phyloP scores from a whole-genome alignment of 2,888 invertebrate genomes.

The Dione vanillae region DNA sequence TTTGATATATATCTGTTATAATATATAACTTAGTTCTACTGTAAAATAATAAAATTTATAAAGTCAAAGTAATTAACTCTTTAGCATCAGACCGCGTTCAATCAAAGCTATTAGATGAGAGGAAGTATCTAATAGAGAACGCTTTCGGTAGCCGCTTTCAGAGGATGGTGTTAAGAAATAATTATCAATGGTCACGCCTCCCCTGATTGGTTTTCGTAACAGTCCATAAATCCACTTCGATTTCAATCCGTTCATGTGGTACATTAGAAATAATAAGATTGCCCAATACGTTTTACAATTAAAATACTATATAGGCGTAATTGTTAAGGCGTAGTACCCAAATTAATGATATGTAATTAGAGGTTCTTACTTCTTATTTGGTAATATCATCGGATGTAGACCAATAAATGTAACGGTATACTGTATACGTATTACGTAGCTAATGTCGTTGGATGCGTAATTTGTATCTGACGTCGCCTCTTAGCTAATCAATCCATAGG shows the following conservation, averaged over 20 bases:
- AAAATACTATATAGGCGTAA: conserved; percentile 57
- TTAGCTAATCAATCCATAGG: conserved; percentile 56
- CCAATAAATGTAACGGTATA: conserved; percentile 59
- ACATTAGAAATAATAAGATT: conserved; percentile 68
- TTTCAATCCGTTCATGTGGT: conserved; percentile 62
- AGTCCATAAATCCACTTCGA: conserved; percentile 72
- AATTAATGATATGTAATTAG: conserved; percentile 64
- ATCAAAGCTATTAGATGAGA: conserved; percentile 63
- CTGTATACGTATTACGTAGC: conserved; percentile 57
- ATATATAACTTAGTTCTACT: no score
- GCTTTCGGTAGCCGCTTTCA: conserved; percentile 71
- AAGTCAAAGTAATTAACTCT: conserved; percentile 64
- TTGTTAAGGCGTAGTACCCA: conserved; percentile 46
- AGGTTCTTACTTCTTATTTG: conserved; percentile 58
- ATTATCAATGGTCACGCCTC: conserved; percentile 77
- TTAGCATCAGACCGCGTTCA: conserved; percentile 63
- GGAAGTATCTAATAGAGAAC: conserved; percentile 67
- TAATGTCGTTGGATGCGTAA: conserved; percentile 54
- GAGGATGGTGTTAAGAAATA: conserved; percentile 82
- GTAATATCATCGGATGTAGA: conserved; percentile 54
- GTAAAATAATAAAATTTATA: conserved; percentile 47
- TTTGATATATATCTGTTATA: neutral
- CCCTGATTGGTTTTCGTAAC: conserved; percentile 80
- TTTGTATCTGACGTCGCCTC: conserved; percentile 64
- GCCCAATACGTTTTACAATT: conserved; percentile 51